Percentiles rank a stretch among this genome's conserved stretches.
phyloP scores from a whole-genome alignment of 1,140 invertebrate species.

The Lysiphlebus fabarum region DNA sequence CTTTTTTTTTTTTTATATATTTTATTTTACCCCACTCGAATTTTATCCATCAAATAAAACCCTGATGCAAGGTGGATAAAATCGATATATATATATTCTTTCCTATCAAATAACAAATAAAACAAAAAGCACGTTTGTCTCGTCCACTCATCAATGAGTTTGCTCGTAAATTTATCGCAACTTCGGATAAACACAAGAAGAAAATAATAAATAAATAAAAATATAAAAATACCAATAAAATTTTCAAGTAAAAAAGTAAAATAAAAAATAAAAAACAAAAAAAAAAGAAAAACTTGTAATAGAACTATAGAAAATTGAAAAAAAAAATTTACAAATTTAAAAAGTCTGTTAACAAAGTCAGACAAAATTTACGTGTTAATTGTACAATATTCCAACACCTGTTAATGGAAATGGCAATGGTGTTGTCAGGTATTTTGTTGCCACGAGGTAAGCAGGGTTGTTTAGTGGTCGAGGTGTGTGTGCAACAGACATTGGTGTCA shows the following conservation, averaged over 20 bases:
- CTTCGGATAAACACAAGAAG: too few relatives aligned
- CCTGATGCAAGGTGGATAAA: not conserved
- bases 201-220: too few relatives aligned
- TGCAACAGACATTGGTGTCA: constrained; percentile 40
- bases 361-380: constrained; percentile 37
- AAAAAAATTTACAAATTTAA: too few relatives aligned
- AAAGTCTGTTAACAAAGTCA: too few relatives aligned
- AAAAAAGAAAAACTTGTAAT: too few relatives aligned
- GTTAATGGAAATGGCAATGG: constrained; percentile 41
- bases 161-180: not conserved
- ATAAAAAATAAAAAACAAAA: too few relatives aligned
- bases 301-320: too few relatives aligned
- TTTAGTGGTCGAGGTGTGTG: constrained; percentile 30
- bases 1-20: constrained; percentile 1
- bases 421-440: constrained; percentile 43
- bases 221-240: too few relatives aligned
- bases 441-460: constrained; percentile 40
- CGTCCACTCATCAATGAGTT: constrained; percentile 3
- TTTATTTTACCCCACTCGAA: not conserved
- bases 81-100: constrained; percentile 1
- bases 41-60: not conserved
- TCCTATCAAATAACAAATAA: not conserved
- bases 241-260: too few relatives aligned
- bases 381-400: constrained; percentile 43
- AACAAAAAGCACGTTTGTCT: not conserved